Evolutionary conservation across 2,113 vertebrate genomes (phyloP).

Genomic region (Pantherophis guttatus): DNA sequence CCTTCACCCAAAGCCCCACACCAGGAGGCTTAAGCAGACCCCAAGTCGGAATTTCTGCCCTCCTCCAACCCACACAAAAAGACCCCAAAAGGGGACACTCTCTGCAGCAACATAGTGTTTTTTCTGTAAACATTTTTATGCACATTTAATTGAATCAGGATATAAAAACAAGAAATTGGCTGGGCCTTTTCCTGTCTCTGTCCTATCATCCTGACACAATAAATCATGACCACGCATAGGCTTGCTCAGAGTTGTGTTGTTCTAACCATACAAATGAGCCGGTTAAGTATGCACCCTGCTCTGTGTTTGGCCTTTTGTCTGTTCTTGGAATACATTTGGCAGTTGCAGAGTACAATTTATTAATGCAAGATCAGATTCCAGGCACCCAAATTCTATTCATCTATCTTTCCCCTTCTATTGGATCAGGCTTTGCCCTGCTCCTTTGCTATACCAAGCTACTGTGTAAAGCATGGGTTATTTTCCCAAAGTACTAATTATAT

Average conservation of each 20-base stretch:
- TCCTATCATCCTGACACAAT: background rate
- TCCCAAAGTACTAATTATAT: background rate
- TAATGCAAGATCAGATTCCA: constrained; percentile 11
- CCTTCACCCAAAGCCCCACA: too few species aligned
- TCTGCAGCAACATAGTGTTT: background rate
- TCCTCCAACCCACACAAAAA: too few species aligned
- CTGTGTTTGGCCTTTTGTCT: constrained; percentile 7
- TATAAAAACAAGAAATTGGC: background rate
- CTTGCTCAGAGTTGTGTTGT: background rate
- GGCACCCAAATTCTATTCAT: background rate
- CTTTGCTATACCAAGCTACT: background rate
- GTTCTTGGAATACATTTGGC: background rate
- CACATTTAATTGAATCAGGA: background rate
- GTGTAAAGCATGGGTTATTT: background rate
- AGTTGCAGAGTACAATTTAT: background rate
- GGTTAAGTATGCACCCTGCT: background rate
- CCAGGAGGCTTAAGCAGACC: too few species aligned
- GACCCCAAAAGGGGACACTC: too few species aligned
- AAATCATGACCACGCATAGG: background rate
- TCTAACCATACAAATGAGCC: background rate
- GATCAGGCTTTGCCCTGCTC: background rate
- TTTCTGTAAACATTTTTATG: background rate
- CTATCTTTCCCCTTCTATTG: background rate
- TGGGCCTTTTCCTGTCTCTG: background rate
- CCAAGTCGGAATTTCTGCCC: too few species aligned